A percentile compares a stretch with the other conserved stretches of the same genome.
These are phyloP conservation scores for Nycteola revayana DNA, from an alignment of 2,888 invertebrate species.

Conservation along the genomic window DNA sequence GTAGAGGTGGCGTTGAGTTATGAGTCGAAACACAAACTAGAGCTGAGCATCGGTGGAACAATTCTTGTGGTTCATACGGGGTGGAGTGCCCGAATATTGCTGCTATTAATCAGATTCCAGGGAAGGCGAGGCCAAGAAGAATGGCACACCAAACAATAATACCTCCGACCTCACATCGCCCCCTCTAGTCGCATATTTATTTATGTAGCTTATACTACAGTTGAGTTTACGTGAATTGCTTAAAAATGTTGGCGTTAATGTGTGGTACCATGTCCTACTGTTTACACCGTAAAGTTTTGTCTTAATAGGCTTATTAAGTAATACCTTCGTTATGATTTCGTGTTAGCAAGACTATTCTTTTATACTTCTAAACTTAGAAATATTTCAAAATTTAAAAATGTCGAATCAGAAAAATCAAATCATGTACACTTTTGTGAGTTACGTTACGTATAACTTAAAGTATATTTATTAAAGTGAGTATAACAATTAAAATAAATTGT, in stretches of 20 bases:
- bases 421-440: too few species aligned
- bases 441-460: too few species aligned
- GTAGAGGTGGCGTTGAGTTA: slow-evolving; percentile 30
- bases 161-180: slow-evolving; percentile 25
- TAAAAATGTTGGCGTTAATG: slow-evolving; percentile 1
- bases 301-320: too few species aligned
- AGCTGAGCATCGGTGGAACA: slow-evolving; percentile 39
- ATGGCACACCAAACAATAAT: slow-evolving; percentile 62
- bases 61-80: slow-evolving; percentile 56
- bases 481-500: too few species aligned
- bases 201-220: slow-evolving; percentile 24
- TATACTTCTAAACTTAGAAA: too few species aligned
- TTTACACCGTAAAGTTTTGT: too few species aligned
- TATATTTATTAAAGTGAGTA: too few species aligned
- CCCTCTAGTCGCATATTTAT: slow-evolving; percentile 31
- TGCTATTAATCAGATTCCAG: slow-evolving; percentile 70
- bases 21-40: slow-evolving; percentile 32
- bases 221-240: slow-evolving; percentile 2
- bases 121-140: slow-evolving; percentile 48
- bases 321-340: too few species aligned
- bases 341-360: too few species aligned
- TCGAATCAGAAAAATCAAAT: too few species aligned
- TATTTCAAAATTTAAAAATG: too few species aligned
- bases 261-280: too few species aligned
- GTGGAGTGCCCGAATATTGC: slow-evolving; percentile 60